These are phyloP conservation scores for Drosophila meridionalis DNA, from an alignment of 2,888 invertebrate species.

Conservation along the genomic window DNA sequence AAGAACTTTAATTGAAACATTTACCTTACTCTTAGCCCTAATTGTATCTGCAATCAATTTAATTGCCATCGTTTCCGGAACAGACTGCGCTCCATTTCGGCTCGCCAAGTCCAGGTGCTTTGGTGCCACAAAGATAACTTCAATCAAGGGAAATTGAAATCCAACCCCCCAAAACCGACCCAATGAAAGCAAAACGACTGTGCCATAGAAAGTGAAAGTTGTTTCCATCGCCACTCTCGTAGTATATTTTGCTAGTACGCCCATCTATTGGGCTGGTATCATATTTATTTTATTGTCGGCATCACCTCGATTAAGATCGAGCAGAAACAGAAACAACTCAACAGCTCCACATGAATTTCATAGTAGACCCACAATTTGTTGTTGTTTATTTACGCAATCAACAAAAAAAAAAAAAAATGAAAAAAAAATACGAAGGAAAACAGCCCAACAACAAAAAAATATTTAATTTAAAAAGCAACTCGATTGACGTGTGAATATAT, in stretches of 20 bases:
- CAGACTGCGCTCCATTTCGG: constrained; percentile 46
- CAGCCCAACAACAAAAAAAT: constrained; percentile 38
- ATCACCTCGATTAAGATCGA: constrained; percentile 24
- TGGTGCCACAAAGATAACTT: constrained; percentile 52
- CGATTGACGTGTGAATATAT: constrained; percentile 65
- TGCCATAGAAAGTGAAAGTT: constrained; percentile 43
- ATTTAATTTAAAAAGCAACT: constrained; percentile 71
- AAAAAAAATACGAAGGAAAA: not conserved
- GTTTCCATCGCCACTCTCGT: constrained; percentile 16
- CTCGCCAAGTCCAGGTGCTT: constrained; percentile 46
- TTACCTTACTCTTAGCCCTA: constrained; percentile 34
- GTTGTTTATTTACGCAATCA: constrained; percentile 57
- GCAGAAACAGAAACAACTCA: constrained; percentile 13
- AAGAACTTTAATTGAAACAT: constrained; percentile 27
- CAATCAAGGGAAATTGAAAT: constrained; percentile 79
- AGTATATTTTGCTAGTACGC: constrained; percentile 33
- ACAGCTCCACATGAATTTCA: constrained; percentile 33
- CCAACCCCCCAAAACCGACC: constrained; percentile 26
- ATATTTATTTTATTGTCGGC: constrained; percentile 32
- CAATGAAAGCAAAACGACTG: constrained; percentile 55
- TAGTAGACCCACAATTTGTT: constrained; percentile 21
- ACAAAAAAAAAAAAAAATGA: not conserved
- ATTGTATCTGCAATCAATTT: constrained; percentile 68
- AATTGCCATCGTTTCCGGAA: constrained; percentile 67
- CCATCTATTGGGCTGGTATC: constrained; percentile 47